Evolutionary conservation across 2,113 vertebrate genomes (phyloP).

Genomic region (Elaphurus davidianus): DNA sequence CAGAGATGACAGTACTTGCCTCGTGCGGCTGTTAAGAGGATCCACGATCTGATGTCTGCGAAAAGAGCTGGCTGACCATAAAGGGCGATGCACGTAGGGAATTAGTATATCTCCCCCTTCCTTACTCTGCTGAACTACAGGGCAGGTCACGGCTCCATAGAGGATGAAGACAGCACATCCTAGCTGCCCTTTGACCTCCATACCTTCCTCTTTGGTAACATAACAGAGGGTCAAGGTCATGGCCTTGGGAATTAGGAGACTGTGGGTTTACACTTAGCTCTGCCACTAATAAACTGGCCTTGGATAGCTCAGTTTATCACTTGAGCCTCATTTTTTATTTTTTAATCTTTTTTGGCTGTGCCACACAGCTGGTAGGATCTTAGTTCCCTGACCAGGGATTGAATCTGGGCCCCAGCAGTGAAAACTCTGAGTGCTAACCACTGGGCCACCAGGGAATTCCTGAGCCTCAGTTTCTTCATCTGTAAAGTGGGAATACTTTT

Average conservation of each 20-base stretch:
- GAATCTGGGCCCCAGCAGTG: neutral
- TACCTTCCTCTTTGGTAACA: neutral
- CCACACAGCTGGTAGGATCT: neutral
- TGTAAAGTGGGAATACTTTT: neutral
- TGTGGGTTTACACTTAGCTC: neutral
- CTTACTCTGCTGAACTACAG: neutral
- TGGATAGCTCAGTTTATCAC: neutral
- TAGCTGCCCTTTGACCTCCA: no score
- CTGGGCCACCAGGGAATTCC: neutral
- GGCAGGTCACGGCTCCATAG: fast-evolving
- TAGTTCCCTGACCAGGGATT: neutral
- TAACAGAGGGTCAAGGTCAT: neutral
- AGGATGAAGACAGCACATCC: neutral
- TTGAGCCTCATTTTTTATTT: neutral
- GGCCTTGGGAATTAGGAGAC: neutral
- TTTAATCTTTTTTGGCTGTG: neutral
- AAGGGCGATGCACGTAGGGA: fast-evolving
- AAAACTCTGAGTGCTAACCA: neutral
- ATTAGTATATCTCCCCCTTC: neutral
- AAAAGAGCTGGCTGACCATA: neutral
- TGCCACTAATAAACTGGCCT: neutral
- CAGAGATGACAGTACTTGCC: neutral
- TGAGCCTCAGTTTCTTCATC: neutral
- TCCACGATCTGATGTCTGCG: neutral
- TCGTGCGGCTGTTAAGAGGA: fast-evolving